phyloP scores from a whole-genome alignment of 2,797 vertebrate species.

The Geotrypetes seraphini region DNA sequence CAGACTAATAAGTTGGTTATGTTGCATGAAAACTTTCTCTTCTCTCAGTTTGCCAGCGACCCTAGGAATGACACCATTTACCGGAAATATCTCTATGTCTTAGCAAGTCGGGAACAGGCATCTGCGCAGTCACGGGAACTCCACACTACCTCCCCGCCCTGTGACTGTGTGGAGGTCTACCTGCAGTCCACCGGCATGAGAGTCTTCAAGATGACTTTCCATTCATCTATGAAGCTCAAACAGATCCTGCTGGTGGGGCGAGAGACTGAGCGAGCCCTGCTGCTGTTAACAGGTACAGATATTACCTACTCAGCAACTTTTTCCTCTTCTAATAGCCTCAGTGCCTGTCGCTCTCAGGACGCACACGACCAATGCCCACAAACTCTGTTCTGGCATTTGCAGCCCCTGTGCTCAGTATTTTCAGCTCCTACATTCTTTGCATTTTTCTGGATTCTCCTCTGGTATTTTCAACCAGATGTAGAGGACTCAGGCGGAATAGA shows the following conservation, averaged over 20 bases:
- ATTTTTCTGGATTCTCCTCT: too few relatives aligned
- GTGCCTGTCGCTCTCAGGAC: too few relatives aligned
- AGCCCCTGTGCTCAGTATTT: too few relatives aligned
- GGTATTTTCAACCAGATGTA: too few relatives aligned
- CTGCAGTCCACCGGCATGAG: conserved; percentile 39
- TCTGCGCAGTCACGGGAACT: neutral
- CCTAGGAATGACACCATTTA: conserved; percentile 40
- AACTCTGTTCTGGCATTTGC: too few relatives aligned
- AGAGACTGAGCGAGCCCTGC: conserved; percentile 32
- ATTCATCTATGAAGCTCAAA: conserved; percentile 46
- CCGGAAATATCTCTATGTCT: conserved; percentile 49
- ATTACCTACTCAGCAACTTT: too few relatives aligned
- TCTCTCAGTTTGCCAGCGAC: conserved; percentile 48
- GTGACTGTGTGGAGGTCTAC: conserved; percentile 51
- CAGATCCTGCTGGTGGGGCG: conserved; percentile 44
- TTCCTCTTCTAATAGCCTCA: too few relatives aligned
- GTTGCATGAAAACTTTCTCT: too few relatives aligned
- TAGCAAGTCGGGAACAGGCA: conserved; percentile 27
- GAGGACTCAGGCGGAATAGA: too few relatives aligned
- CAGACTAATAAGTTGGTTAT: too few relatives aligned
- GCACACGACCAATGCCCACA: too few relatives aligned
- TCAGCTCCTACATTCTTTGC: too few relatives aligned
- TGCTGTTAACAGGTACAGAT: conserved; percentile 51
- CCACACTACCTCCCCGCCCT: neutral
- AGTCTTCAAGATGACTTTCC: conserved; percentile 53